phyloP scores from a whole-genome alignment of 2,888 invertebrate genomes.

The Epistrophe eligans region DNA sequence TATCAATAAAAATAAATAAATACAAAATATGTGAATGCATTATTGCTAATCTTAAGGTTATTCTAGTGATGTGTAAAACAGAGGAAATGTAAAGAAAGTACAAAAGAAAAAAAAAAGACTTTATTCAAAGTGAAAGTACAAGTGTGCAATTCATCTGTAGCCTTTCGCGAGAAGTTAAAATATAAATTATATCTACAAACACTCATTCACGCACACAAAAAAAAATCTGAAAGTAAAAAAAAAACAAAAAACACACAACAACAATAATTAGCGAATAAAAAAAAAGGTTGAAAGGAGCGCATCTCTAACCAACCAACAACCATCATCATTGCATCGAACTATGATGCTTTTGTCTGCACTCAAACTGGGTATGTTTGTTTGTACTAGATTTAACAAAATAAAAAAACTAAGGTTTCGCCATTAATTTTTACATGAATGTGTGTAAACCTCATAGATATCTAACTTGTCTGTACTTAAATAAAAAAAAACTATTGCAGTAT shows the following conservation, averaged over 20 bases:
- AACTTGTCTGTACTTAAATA: slow-evolving; percentile 17
- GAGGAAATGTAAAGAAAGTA: slow-evolving; percentile 58
- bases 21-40: slow-evolving; percentile 16
- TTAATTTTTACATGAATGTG: slow-evolving; percentile 17
- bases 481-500: slow-evolving; percentile 37
- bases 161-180: slow-evolving; percentile 46
- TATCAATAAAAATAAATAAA: not conserved
- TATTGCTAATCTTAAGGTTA: slow-evolving; percentile 63
- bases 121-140: slow-evolving; percentile 70
- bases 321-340: slow-evolving; percentile 76
- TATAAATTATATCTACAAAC: not conserved
- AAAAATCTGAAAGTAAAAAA: slow-evolving; percentile 47
- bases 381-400: not conserved
- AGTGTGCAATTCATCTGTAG: slow-evolving; percentile 53
- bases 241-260: slow-evolving; percentile 23
- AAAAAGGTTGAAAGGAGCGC: slow-evolving; percentile 72
- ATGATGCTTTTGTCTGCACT: slow-evolving; percentile 84
- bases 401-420: slow-evolving; percentile 6
- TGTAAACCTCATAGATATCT: slow-evolving; percentile 21
- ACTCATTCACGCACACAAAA: slow-evolving; percentile 38
- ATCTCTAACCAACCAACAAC: slow-evolving; percentile 76
- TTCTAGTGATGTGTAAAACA: slow-evolving; percentile 71
- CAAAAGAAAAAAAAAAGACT: slow-evolving; percentile 10
- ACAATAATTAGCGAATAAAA: slow-evolving; percentile 4
- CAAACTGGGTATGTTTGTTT: slow-evolving; percentile 82